Base-by-base conservation (phyloP, 2,888 invertebrate genomes). In the Rhingia campestris region DNA sequence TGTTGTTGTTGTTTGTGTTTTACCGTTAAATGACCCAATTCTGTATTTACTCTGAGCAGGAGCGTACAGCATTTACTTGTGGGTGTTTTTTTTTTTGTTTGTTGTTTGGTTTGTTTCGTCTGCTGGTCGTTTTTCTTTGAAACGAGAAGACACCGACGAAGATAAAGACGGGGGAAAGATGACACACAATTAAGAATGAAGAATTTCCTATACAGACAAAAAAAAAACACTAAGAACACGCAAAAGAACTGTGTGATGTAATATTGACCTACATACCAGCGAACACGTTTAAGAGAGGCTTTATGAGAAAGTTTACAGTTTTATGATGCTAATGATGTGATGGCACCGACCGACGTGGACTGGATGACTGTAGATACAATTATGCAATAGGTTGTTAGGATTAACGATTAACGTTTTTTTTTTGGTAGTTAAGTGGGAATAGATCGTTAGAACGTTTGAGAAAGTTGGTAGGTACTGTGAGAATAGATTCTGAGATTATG, bases 11-110 rank as follows among this genome's bases (percentile, higher is more conserved):
- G 35, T 39, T 64, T 64, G 6, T 30, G 49, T 39, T 74, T 9
- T 63, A 56, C 76, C 76, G 76, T 77, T 69, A 37, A 39, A 70
- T 77, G 76, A 77, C 76, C 76, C 56, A 77, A 63, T 69, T 77
- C 76, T 70, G 54, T 59, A 64, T 61, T 67, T 67, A 35, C 53
- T 76, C 43, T 37, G 61, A 64, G 47, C 41, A 43, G 10, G 10
- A 10, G 30, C 32, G 49, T 9, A 47, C 6, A 45, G 56, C 7
- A 14, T 35, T 53, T 30, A 6, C 45, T 45, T 45, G 66, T 61
- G 47, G 67, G 67, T 37, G 51, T 33, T 33, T 12, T 45, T 45
- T 47, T 56, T 47, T 41, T 0, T 53, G n/a, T 43, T 4, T 53
- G 43, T 43, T 32, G 10, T 30, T 4, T 12, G 30, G 53, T 37